phyloP scores from a whole-genome alignment of 2,797 vertebrate genomes.

The Chloroceryle amazona region DNA sequence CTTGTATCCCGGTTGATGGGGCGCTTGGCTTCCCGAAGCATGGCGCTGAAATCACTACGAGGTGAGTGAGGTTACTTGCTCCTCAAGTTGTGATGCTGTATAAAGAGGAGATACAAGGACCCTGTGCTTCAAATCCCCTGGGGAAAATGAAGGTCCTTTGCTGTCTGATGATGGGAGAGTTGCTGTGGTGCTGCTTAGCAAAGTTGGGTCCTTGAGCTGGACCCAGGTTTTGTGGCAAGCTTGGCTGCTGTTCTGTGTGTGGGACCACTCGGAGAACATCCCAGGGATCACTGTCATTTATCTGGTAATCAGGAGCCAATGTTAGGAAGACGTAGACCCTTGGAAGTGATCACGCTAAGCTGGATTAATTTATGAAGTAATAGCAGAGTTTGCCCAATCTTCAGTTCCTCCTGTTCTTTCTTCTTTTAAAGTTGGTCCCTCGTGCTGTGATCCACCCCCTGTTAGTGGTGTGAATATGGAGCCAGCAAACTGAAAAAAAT shows the following conservation, averaged over 20 bases:
- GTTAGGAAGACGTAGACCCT: fast-evolving
- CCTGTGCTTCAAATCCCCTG: fast-evolving
- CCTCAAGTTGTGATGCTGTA: fast-evolving
- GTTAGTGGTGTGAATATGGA: background rate
- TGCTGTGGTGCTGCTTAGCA: background rate
- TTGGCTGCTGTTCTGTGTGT: background rate
- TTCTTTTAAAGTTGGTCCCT: background rate
- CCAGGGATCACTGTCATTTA: background rate
- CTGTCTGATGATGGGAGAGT: fast-evolving
- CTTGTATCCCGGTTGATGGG: conserved; percentile 96
- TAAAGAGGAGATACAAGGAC: fast-evolving
- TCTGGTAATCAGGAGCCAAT: background rate
- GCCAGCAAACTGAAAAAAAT: background rate
- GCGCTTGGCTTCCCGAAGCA: conserved; percentile 93
- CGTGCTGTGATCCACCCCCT: background rate
- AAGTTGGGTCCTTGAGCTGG: background rate
- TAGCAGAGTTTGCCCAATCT: background rate
- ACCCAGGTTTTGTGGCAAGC: too few relatives aligned
- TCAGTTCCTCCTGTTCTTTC: background rate
- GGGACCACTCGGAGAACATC: background rate
- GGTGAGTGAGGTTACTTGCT: conserved; percentile 80
- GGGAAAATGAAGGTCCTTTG: fast-evolving
- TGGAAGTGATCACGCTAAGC: background rate
- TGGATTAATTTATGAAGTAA: background rate
- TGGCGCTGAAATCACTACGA: conserved; percentile 89